phyloP scores from a whole-genome alignment of 2,113 vertebrate genomes.

The Phasianus colchicus region DNA sequence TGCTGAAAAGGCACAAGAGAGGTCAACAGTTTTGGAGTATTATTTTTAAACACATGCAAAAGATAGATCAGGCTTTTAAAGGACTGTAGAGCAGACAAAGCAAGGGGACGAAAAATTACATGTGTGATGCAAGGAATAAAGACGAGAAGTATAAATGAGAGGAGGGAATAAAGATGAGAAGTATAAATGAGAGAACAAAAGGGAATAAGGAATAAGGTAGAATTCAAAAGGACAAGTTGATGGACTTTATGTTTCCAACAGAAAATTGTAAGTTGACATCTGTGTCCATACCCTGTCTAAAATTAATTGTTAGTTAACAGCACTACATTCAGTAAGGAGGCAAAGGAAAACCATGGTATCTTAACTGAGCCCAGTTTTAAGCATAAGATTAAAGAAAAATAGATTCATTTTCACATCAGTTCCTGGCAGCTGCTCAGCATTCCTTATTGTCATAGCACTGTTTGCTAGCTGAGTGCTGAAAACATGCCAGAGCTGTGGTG shows the following conservation, averaged over 20 bases:
- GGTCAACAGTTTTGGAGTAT: background rate
- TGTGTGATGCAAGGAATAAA: background rate
- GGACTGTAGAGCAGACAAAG: background rate
- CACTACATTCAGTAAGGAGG: background rate
- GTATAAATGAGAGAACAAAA: background rate
- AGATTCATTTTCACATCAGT: background rate
- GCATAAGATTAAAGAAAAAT: background rate
- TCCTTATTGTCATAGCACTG: background rate
- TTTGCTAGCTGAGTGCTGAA: background rate
- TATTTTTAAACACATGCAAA: conserved; percentile 1
- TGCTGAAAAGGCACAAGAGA: conserved; percentile 6
- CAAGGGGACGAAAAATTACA: background rate
- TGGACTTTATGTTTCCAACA: background rate
- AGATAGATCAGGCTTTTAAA: background rate
- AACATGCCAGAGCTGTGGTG: background rate
- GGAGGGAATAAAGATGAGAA: background rate
- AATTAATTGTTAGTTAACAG: background rate
- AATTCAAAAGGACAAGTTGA: background rate
- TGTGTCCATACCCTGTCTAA: background rate
- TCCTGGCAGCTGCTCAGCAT: conserved; percentile 30
- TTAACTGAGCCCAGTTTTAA: background rate
- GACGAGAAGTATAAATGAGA: background rate
- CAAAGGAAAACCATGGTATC: background rate
- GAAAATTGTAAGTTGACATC: background rate
- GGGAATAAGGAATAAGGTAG: background rate